These are phyloP conservation scores for Aeoliscus strigatus DNA, from an alignment of 2,797 vertebrate genomes.

Conservation along the genomic window DNA sequence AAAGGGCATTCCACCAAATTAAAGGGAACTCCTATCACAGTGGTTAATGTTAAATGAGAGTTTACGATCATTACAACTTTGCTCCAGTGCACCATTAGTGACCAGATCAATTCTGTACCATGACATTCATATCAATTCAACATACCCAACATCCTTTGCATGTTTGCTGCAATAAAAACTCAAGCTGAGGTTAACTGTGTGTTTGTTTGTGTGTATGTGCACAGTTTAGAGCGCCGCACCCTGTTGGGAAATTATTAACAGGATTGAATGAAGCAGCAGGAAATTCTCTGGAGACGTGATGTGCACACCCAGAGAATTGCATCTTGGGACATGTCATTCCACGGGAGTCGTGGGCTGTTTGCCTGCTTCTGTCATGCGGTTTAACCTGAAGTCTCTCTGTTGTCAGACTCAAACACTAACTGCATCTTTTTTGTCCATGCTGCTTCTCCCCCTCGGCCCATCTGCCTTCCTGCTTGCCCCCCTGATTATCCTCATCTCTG, in stretches of 20 bases:
- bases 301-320: constrained; percentile 3
- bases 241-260: constrained; percentile 48
- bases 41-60: too few species aligned
- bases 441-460: constrained; percentile 12
- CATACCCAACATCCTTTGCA: too few species aligned
- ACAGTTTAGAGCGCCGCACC: constrained; percentile 10
- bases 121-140: too few species aligned
- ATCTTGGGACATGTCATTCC: constrained; percentile 35
- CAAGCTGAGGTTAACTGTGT: too few species aligned
- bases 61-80: too few species aligned
- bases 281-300: too few species aligned
- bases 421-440: constrained; percentile 11
- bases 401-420: constrained; percentile 19
- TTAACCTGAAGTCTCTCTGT: constrained; percentile 27
- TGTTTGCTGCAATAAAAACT: too few species aligned
- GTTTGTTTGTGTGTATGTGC: constrained; percentile 7
- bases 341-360: constrained; percentile 29
- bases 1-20: too few species aligned
- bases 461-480: constrained; percentile 23
- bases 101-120: too few species aligned
- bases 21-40: too few species aligned
- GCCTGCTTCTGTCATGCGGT: constrained; percentile 24
- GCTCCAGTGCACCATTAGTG: too few species aligned
- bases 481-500: constrained; percentile 19
- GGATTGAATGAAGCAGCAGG: constrained; percentile 45